These are phyloP conservation scores for Mesopsocus fuscifrons DNA, from an alignment of 2,888 invertebrate genomes.

Conservation along the genomic window DNA sequence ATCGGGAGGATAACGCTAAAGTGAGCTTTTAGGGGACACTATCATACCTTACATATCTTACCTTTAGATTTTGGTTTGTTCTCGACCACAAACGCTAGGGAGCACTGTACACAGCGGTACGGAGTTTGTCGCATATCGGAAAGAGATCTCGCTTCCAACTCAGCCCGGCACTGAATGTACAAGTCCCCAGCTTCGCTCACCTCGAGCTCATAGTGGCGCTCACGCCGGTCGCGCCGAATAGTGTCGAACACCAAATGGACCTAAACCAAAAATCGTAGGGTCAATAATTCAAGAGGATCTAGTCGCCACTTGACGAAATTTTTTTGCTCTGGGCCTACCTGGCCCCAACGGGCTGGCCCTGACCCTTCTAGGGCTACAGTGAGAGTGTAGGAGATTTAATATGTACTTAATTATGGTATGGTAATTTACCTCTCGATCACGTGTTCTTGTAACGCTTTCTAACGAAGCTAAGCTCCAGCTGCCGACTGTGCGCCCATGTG, in stretches of 20 bases:
- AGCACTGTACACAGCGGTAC: constrained; percentile 42
- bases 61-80: no score
- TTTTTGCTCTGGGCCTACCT: no score
- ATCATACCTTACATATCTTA: no score
- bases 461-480: constrained; percentile 33
- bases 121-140: constrained; percentile 29
- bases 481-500: constrained; percentile 23
- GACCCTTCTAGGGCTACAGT: no score
- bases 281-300: no score
- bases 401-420: no score
- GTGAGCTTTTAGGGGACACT: no score
- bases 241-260: constrained; percentile 43
- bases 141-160: constrained; percentile 16
- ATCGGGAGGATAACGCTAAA: no score
- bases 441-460: constrained; percentile 29
- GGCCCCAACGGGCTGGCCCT: no score
- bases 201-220: constrained; percentile 28
- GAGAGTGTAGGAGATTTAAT: no score
- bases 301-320: no score
- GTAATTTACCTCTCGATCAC: constrained; percentile 26
- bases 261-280: no score
- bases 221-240: constrained; percentile 33
- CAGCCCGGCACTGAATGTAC: neutral
- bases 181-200: neutral
- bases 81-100: constrained; percentile 36